Evolutionary conservation across 2,797 vertebrate species (phyloP).

Genomic region (Synaphobranchus kaupii): DNA sequence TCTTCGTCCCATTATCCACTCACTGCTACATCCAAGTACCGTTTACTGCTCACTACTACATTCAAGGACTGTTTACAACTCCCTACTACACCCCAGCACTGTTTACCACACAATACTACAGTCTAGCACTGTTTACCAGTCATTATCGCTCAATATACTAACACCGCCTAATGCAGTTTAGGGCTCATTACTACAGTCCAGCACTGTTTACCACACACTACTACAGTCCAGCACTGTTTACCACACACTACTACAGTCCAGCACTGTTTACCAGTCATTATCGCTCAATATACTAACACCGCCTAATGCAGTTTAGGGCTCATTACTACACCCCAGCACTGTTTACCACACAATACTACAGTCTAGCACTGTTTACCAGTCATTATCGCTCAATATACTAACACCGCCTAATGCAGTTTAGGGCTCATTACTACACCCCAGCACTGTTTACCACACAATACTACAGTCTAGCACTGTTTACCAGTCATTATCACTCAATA

Average conservation of each 20-base stretch:
- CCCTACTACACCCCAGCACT: not conserved
- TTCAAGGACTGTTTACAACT: not conserved
- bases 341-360: not conserved
- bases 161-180: no score
- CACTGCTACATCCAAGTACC: not conserved
- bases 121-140: not conserved
- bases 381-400: not conserved
- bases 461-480: slow-evolving; percentile 49
- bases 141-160: no score
- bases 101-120: not conserved
- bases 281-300: no score
- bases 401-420: not conserved
- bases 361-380: not conserved
- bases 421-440: not conserved
- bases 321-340: slow-evolving; percentile 14
- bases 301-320: slow-evolving; percentile 26
- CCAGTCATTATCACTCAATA: no score
- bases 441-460: not conserved
- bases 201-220: not conserved
- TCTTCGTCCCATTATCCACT: slow-evolving; percentile 10
- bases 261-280: no score
- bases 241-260: not conserved
- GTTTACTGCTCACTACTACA: not conserved
- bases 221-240: slow-evolving; percentile 12
- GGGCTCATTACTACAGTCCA: not conserved